Percentiles rank a stretch among this genome's conserved stretches.
These are phyloP conservation scores for Anniella stebbinsi DNA, from an alignment of 2,797 vertebrate species.

Conservation along the genomic window DNA sequence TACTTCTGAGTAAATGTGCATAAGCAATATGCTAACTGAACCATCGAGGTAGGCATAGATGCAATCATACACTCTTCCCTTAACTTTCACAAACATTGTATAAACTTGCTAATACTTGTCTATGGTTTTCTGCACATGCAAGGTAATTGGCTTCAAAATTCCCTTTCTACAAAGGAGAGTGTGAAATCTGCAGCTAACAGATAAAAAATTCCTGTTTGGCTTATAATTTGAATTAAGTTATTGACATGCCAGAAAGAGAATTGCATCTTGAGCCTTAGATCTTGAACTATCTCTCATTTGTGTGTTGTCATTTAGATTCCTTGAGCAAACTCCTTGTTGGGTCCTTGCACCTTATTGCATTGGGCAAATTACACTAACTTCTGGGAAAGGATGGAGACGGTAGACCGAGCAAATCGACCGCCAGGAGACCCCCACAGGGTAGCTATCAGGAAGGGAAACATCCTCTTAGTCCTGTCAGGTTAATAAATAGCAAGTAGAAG, in stretches of 20 bases:
- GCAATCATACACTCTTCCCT: background rate
- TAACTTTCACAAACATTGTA: background rate
- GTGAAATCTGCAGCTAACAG: background rate
- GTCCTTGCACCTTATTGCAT: background rate
- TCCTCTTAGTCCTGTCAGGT: background rate
- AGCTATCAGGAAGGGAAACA: background rate
- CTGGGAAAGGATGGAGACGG: background rate
- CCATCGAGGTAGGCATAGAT: background rate
- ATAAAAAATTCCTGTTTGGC: background rate
- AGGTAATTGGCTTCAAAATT: background rate
- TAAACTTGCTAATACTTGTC: background rate
- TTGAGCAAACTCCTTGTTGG: background rate
- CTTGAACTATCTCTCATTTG: background rate
- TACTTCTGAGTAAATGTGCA: background rate
- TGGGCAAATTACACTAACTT: background rate
- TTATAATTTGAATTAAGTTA: background rate
- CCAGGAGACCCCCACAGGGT: background rate
- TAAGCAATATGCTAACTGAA: background rate
- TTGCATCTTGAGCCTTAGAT: background rate
- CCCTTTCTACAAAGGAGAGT: background rate
- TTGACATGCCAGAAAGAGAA: background rate
- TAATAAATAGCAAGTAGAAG: background rate
- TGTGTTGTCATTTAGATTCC: constrained; percentile 1
- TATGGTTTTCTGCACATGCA: background rate
- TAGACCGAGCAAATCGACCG: background rate